Evolutionary conservation across 1,140 invertebrate genomes (phyloP).

Genomic region (Lordiphosa mommai): DNA sequence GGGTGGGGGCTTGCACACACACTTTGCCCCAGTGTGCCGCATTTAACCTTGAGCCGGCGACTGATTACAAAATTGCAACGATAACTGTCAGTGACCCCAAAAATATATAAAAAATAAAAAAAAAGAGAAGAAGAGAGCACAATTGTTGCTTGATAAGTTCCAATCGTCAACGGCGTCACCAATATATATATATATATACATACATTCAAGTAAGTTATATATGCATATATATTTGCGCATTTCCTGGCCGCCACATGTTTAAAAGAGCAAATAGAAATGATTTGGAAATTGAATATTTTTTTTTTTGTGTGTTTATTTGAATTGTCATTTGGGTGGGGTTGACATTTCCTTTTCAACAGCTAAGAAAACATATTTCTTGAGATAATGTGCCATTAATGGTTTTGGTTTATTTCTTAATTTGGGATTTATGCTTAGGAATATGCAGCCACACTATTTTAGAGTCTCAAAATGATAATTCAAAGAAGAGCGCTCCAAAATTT

Average conservation of each 20-base stretch:
- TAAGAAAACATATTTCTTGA: not conserved
- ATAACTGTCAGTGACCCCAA: slow-evolving; percentile 74
- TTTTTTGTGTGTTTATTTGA: slow-evolving; percentile 28
- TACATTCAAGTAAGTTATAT: not conserved
- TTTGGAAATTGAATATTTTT: slow-evolving; percentile 7
- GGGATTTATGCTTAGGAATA: too few species aligned
- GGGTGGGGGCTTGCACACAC: not conserved
- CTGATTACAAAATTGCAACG: slow-evolving; percentile 77
- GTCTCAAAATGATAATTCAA: too few species aligned
- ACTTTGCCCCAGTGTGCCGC: slow-evolving; percentile 20
- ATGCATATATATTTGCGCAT: not conserved
- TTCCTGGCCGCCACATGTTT: not conserved
- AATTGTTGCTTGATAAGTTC: slow-evolving; percentile 36
- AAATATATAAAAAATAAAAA: slow-evolving; percentile 20
- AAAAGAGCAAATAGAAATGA: slow-evolving; percentile 9
- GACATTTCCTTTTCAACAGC: not conserved
- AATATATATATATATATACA: too few species aligned
- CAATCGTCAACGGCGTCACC: slow-evolving; percentile 5
- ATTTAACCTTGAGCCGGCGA: slow-evolving; percentile 68
- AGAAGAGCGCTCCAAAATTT: too few species aligned
- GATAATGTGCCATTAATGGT: not conserved
- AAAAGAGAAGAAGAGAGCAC: slow-evolving; percentile 2
- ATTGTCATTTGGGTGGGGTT: slow-evolving; percentile 51
- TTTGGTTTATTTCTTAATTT: not conserved
- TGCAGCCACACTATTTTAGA: too few species aligned